phyloP scores from a whole-genome alignment of 2,888 invertebrate genomes.

The Helicoverpa assulta region DNA sequence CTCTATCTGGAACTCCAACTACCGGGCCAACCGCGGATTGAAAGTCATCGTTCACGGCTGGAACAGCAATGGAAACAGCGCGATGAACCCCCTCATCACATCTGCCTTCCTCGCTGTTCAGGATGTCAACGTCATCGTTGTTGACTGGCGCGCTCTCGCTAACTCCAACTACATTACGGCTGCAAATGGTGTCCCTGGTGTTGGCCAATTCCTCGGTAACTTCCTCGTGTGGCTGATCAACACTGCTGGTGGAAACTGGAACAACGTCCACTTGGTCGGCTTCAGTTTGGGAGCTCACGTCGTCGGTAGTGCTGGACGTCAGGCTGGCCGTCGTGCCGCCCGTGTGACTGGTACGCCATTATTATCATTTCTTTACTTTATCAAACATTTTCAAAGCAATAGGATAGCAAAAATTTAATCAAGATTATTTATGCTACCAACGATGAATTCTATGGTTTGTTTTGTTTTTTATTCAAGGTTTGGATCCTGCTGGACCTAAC shows the following conservation, averaged over 20 bases:
- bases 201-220: constrained; percentile 76
- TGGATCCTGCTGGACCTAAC: constrained; percentile 80
- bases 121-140: constrained; percentile 78
- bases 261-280: constrained; percentile 80
- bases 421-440: too few species aligned
- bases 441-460: too few species aligned
- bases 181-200: constrained; percentile 70
- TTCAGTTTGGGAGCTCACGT: constrained; percentile 85
- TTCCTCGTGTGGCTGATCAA: constrained; percentile 78
- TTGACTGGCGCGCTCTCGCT: constrained; percentile 77
- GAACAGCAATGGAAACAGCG: constrained; percentile 75
- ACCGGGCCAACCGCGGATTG: constrained; percentile 65
- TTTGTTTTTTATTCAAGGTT: constrained; percentile 21
- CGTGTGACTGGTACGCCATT: constrained; percentile 77
- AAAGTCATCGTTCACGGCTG: constrained; percentile 81
- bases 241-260: constrained; percentile 77
- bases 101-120: constrained; percentile 74
- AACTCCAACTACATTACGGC: constrained; percentile 66
- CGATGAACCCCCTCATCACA: constrained; percentile 71
- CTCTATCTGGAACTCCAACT: constrained; percentile 72
- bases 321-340: constrained; percentile 65
- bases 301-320: constrained; percentile 79
- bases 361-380: not conserved
- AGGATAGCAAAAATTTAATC: too few species aligned
- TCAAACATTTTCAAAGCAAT: too few species aligned